Evolutionary conservation across 1,140 invertebrate species (phyloP).

Genomic region (Lasaia peninsularis): DNA sequence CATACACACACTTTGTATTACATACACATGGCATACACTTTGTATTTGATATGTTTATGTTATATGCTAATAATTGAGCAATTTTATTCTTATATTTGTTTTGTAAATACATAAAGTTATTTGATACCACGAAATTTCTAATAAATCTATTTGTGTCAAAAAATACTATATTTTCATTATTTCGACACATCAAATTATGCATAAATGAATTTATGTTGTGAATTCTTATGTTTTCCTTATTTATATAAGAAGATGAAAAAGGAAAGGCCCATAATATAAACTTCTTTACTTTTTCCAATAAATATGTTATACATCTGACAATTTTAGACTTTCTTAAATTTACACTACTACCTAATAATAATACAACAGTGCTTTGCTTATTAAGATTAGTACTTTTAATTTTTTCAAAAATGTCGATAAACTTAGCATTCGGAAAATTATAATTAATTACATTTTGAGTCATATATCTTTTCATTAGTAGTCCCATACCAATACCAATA

Average conservation of each 20-base stretch:
- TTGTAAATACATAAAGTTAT: not conserved
- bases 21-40: not conserved
- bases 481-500: too few species aligned
- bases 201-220: not conserved
- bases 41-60: not conserved
- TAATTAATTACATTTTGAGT: too few species aligned
- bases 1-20: not conserved
- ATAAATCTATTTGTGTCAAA: conserved; percentile 6
- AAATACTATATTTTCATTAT: not conserved
- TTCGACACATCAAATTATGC: not conserved
- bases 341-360: too few species aligned
- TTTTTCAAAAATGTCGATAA: too few species aligned
- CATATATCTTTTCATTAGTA: too few species aligned
- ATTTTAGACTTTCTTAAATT: too few species aligned
- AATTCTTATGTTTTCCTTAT: not conserved
- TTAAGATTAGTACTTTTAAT: too few species aligned
- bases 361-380: too few species aligned
- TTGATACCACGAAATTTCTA: not conserved
- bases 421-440: too few species aligned
- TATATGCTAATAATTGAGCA: not conserved
- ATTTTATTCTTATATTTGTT: not conserved
- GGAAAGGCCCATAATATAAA: not conserved
- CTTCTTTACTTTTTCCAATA: too few species aligned
- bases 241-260: not conserved
- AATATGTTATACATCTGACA: too few species aligned